phyloP scores from a whole-genome alignment of 2,888 invertebrate species.

The Leptogaster cylindrica region DNA sequence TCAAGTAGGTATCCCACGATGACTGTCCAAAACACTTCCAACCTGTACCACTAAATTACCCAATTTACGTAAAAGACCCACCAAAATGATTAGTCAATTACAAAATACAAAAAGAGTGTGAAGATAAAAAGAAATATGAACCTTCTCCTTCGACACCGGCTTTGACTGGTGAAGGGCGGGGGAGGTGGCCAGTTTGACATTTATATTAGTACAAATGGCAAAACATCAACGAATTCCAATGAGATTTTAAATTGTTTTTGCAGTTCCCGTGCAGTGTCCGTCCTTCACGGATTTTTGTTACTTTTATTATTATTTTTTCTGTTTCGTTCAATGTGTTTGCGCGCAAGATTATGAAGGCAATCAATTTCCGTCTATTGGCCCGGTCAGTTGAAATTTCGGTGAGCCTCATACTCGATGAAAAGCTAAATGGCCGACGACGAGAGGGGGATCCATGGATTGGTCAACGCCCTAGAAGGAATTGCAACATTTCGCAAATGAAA shows the following conservation, averaged over 20 bases:
- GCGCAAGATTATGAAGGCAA: constrained; percentile 21
- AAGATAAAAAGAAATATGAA: constrained; percentile 22
- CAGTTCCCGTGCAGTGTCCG: not conserved
- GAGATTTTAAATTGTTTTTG: constrained; percentile 33
- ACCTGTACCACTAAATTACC: too few species aligned
- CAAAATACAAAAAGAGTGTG: not conserved
- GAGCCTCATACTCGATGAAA: too few species aligned
- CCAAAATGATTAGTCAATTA: constrained; percentile 31
- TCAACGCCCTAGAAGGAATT: not conserved
- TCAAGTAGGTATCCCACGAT: too few species aligned
- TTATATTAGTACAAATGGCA: constrained; percentile 34
- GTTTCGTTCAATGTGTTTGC: constrained; percentile 16
- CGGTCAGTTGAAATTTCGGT: not conserved
- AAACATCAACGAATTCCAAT: constrained; percentile 20
- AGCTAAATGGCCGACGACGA: too few species aligned
- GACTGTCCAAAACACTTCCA: too few species aligned
- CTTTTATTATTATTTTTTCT: not conserved
- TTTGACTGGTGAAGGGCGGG: not conserved
- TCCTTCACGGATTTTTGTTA: constrained; percentile 15
- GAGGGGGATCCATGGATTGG: not conserved
- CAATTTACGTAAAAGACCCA: constrained; percentile 36
- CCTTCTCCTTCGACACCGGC: constrained; percentile 24
- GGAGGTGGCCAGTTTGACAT: constrained; percentile 13
- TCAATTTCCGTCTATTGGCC: constrained; percentile 32
- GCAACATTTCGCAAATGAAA: constrained; percentile 33